These are phyloP conservation scores for Catocala fraxini DNA, from an alignment of 2,888 invertebrate species.

Conservation along the genomic window DNA sequence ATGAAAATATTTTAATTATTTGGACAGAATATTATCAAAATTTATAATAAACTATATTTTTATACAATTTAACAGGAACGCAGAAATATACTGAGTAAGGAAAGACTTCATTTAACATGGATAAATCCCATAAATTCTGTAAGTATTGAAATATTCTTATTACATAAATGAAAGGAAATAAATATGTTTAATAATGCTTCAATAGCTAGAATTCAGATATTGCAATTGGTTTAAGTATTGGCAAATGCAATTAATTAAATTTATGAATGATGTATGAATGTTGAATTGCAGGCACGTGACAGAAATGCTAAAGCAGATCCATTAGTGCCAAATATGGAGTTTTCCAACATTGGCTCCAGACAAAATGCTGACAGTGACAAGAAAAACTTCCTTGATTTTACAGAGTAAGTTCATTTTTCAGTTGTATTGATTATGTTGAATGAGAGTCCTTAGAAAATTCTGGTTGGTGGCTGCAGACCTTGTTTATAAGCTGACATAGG, in stretches of 20 bases:
- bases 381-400: constrained; percentile 76
- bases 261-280: too few species aligned
- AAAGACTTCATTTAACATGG: constrained; percentile 70
- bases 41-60: constrained; percentile 15
- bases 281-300: constrained; percentile 57
- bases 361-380: constrained; percentile 65
- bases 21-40: not conserved
- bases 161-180: too few species aligned
- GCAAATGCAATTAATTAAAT: too few species aligned
- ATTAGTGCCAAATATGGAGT: constrained; percentile 77
- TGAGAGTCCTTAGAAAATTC: too few species aligned
- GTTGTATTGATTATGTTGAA: too few species aligned
- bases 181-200: too few species aligned
- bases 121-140: constrained; percentile 72
- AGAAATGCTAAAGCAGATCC: constrained; percentile 71
- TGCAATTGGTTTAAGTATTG: too few species aligned
- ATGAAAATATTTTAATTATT: not conserved
- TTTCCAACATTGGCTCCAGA: constrained; percentile 67
- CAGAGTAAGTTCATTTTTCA: constrained; percentile 69
- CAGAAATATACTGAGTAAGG: constrained; percentile 54
- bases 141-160: constrained; percentile 47
- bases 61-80: constrained; percentile 59
- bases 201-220: too few species aligned
- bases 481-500: too few species aligned
- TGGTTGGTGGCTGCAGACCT: too few species aligned